These are phyloP conservation scores for Siniperca obscura DNA, from an alignment of 2,797 vertebrate genomes.

Conservation along the genomic window DNA sequence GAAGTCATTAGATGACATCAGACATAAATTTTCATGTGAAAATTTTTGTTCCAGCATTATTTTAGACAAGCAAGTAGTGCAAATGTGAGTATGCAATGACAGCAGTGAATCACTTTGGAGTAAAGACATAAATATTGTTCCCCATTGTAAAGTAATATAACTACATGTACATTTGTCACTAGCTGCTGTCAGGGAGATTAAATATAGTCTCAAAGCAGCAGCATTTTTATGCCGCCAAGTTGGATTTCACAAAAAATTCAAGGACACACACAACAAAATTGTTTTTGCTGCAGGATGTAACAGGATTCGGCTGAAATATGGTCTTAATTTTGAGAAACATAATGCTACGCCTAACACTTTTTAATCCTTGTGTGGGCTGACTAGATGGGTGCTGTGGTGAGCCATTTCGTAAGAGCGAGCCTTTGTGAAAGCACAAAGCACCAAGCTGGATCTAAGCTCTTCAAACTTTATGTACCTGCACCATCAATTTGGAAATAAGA, in stretches of 20 bases:
- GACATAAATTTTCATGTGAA: neutral
- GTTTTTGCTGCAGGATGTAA: slow-evolving; percentile 37
- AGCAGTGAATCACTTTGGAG: neutral
- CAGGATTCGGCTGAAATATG: slow-evolving; percentile 44
- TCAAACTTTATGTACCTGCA: slow-evolving; percentile 27
- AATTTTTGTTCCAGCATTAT: neutral
- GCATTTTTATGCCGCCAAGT: slow-evolving; percentile 5
- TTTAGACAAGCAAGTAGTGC: neutral
- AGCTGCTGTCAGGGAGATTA: slow-evolving; percentile 10
- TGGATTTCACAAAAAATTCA: slow-evolving; percentile 40
- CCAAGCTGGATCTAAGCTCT: slow-evolving; percentile 40
- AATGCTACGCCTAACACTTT: slow-evolving; percentile 55
- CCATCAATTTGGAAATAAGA: slow-evolving; percentile 11
- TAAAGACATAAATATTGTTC: neutral
- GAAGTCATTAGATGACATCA: neutral
- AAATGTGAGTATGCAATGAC: neutral
- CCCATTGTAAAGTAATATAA: neutral
- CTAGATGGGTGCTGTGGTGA: slow-evolving; percentile 40
- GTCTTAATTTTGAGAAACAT: slow-evolving; percentile 62
- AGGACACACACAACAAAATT: slow-evolving; percentile 7
- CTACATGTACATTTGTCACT: neutral
- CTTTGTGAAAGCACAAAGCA: slow-evolving; percentile 42
- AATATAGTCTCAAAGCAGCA: slow-evolving; percentile 11
- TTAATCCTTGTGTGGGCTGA: slow-evolving; percentile 60
- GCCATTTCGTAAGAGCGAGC: slow-evolving; percentile 24